A percentile compares a stretch with the other conserved stretches of the same genome.
Evolutionary conservation across 2,888 invertebrate genomes (phyloP).

Genomic region (Cephus spinipes): DNA sequence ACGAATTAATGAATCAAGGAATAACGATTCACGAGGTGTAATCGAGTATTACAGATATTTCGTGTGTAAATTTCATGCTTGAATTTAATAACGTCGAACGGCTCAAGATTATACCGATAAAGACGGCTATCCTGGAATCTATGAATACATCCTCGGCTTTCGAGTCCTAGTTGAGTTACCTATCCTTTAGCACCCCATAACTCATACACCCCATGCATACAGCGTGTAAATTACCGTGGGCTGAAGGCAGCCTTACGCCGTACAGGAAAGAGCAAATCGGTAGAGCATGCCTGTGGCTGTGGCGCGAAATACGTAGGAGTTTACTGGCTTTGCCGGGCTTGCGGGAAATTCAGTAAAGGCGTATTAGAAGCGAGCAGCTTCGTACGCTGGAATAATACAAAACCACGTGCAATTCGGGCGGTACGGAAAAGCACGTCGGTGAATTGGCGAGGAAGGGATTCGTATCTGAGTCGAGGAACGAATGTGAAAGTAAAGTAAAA

Average conservation of each 20-base stretch:
- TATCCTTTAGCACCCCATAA: constrained; percentile 57
- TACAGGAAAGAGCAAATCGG: background rate
- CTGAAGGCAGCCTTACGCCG: background rate
- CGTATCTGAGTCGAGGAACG: background rate
- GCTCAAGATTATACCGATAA: background rate
- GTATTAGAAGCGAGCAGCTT: background rate
- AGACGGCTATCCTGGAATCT: constrained; percentile 3
- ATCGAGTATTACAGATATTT: background rate
- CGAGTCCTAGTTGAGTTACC: constrained; percentile 46
- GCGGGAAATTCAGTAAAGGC: background rate
- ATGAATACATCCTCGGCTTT: constrained; percentile 5
- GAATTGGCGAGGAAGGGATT: background rate
- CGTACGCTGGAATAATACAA: background rate
- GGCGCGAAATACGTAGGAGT: background rate
- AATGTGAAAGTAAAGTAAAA: background rate
- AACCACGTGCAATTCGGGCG: background rate
- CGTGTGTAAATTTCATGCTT: background rate
- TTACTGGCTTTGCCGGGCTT: background rate
- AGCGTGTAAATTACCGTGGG: constrained; percentile 34
- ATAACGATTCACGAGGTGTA: background rate
- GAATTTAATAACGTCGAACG: background rate
- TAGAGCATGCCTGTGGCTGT: background rate
- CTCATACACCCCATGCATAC: constrained; percentile 43
- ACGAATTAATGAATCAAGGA: background rate
- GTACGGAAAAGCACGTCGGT: background rate